A percentile compares a stretch with the other conserved stretches of the same genome.
Conservation (phyloP, 2,797 vertebrate species). For the Sebastes ruberrimus region DNA sequence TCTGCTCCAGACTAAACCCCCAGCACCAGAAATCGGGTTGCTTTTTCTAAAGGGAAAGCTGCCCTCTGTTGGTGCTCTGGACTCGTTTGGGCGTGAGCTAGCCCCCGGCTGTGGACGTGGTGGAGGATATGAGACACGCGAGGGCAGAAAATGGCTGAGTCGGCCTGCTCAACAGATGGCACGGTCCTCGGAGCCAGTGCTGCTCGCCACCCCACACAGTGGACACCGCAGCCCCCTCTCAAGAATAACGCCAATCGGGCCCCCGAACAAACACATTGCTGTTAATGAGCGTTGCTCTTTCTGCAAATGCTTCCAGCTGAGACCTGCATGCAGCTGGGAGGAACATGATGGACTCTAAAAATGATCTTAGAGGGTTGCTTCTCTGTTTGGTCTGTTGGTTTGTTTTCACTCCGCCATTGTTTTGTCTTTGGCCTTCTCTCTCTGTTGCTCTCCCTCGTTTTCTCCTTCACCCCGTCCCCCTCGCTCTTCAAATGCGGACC, state of each 20-base stretch:
- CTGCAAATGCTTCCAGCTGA: neutral
- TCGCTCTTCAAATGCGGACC: slow-evolving; percentile 62
- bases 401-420: slow-evolving; percentile 33
- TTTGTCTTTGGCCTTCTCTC: slow-evolving; percentile 41
- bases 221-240: slow-evolving; percentile 35
- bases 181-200: slow-evolving; percentile 62
- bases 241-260: slow-evolving; percentile 38
- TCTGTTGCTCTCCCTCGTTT: slow-evolving; percentile 24
- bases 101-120: slow-evolving; percentile 58
- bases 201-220: slow-evolving; percentile 38
- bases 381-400: slow-evolving; percentile 26
- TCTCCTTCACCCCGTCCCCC: slow-evolving; percentile 58
- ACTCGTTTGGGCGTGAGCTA: slow-evolving; percentile 52
- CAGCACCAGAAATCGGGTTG: slow-evolving; percentile 11
- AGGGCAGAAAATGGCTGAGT: slow-evolving; percentile 76
- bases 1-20: slow-evolving; percentile 11
- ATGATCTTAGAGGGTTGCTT: neutral
- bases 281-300: slow-evolving; percentile 4
- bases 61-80: slow-evolving; percentile 55
- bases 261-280: slow-evolving; percentile 9
- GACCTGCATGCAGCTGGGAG: neutral
- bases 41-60: slow-evolving; percentile 37
- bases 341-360: neutral
- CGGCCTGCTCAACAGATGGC: slow-evolving; percentile 80
- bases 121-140: slow-evolving; percentile 57